Conservation (phyloP, 2,797 vertebrate genomes). For the Gadopsis marmoratus region DNA sequence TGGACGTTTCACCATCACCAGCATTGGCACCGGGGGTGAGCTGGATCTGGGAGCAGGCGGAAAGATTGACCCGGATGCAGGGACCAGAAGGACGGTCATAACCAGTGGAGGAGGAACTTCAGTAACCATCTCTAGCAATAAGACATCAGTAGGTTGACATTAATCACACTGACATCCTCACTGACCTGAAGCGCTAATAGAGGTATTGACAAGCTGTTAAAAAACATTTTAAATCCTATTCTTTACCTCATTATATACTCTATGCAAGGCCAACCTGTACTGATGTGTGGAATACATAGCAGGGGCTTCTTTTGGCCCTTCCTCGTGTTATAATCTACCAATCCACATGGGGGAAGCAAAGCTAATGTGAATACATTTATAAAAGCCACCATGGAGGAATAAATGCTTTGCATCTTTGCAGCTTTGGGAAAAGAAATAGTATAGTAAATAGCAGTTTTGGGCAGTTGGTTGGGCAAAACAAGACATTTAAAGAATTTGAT, state of each 20-base stretch:
- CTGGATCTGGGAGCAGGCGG: conserved; percentile 65
- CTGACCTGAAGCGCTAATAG: conserved; percentile 5
- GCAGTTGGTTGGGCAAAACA: not conserved
- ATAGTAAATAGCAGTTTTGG: not conserved
- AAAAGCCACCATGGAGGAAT: not conserved
- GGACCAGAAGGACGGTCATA: conserved; percentile 51
- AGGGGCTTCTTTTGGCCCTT: not conserved
- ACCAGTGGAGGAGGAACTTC: conserved; percentile 54
- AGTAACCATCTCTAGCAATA: conserved; percentile 53
- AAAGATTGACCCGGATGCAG: conserved; percentile 55
- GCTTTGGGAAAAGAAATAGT: not conserved
- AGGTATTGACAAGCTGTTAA: not conserved
- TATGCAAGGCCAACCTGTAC: not conserved
- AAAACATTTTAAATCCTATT: not conserved
- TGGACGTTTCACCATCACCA: conserved; percentile 65
- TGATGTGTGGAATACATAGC: not conserved
- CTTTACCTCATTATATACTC: not conserved
- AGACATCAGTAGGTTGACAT: conserved; percentile 69
- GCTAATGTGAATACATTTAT: not conserved
- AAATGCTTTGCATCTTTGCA: not conserved
- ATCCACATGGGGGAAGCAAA: conserved; percentile 26
- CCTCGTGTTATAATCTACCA: conserved; percentile 3
- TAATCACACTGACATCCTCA: not conserved
- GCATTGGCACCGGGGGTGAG: conserved; percentile 45
- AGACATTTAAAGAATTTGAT: not conserved